Conservation (phyloP, 1,140 invertebrate species). For the Tetramorium alpestre region DNA sequence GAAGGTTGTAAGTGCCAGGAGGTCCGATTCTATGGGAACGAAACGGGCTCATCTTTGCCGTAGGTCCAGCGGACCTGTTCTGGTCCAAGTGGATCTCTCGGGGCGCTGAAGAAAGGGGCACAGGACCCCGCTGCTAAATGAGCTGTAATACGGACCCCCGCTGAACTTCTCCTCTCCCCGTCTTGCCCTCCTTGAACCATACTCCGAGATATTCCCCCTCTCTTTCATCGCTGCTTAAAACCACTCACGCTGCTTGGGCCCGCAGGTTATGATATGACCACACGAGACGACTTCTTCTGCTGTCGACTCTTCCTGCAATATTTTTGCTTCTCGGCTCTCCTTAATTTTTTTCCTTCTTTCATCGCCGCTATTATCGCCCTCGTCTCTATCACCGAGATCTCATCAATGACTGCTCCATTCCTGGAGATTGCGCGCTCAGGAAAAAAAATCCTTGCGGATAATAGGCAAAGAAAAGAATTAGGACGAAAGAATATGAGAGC, state of each 20-base stretch:
- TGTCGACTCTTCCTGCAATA: conserved; percentile 53
- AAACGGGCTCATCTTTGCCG: conserved; percentile 75
- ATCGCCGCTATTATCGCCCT: conserved; percentile 50
- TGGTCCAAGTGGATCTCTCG: conserved; percentile 76
- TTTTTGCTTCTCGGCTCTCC: conserved; percentile 40
- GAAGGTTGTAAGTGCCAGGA: conserved; percentile 61
- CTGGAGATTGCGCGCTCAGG: conserved; percentile 8
- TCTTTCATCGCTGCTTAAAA: conserved; percentile 35
- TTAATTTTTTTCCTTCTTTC: conserved; percentile 53
- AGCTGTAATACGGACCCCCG: conserved; percentile 85
- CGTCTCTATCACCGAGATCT: conserved; percentile 36
- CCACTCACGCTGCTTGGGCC: conserved; percentile 59
- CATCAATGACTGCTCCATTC: background rate
- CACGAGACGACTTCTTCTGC: conserved; percentile 67
- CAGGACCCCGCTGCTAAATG: conserved; percentile 85
- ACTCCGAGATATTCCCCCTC: conserved; percentile 24
- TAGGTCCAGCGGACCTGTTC: conserved; percentile 81
- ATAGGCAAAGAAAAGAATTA: background rate
- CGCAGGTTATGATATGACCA: conserved; percentile 70
- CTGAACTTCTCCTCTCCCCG: conserved; percentile 75
- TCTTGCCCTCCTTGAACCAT: conserved; percentile 18
- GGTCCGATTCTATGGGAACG: conserved; percentile 74
- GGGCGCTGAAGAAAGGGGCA: conserved; percentile 79
- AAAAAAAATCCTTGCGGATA: conserved; percentile 5
- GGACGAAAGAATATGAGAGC: background rate